Evolutionary conservation across 2,797 vertebrate species (phyloP).

Genomic region (Glossophaga mutica): DNA sequence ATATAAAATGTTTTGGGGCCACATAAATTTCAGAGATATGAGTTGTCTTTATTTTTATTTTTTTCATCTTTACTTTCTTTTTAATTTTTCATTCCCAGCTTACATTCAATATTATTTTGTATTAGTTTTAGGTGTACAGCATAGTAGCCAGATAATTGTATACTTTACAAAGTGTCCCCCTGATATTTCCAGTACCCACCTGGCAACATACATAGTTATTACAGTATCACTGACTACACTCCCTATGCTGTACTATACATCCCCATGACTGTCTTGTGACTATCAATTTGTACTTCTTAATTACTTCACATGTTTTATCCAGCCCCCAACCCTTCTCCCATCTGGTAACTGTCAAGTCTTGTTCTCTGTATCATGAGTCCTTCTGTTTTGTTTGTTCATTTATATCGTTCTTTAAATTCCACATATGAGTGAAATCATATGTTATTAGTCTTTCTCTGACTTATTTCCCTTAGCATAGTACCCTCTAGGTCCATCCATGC

Average conservation of each 20-base stretch:
- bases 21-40: neutral
- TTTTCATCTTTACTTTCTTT: neutral
- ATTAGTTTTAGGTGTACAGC: neutral
- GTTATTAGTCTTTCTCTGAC: neutral
- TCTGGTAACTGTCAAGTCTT: neutral
- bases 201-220: neutral
- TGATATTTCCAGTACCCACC: neutral
- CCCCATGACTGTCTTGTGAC: neutral
- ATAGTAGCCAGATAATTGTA: neutral
- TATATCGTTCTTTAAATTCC: neutral
- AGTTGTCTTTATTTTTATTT: conserved; percentile 2
- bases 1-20: neutral
- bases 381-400: neutral
- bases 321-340: neutral
- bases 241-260: neutral
- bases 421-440: neutral
- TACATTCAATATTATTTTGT: neutral
- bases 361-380: neutral
- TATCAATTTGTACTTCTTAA: neutral
- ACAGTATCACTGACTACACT: neutral
- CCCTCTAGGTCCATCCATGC: neutral
- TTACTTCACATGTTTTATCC: neutral
- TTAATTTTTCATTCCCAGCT: neutral
- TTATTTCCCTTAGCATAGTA: neutral
- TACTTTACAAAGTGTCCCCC: neutral